Percentiles rank a stretch among this genome's conserved stretches.
Evolutionary conservation across 2,797 vertebrate genomes (phyloP).

Genomic region (Sebastes jordani): DNA sequence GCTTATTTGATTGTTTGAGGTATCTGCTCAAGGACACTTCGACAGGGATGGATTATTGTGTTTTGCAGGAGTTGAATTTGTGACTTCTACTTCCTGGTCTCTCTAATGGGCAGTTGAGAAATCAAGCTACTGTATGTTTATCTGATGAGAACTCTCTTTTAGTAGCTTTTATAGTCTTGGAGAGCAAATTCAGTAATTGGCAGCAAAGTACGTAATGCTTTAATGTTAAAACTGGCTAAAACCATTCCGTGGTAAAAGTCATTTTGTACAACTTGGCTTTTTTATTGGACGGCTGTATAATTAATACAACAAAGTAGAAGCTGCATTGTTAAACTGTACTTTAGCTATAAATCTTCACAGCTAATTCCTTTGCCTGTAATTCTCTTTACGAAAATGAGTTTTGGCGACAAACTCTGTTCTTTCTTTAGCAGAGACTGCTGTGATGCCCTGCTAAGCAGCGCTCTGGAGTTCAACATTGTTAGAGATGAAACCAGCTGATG

Average conservation of each 20-base stretch:
- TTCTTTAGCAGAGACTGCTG: background rate
- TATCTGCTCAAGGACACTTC: background rate
- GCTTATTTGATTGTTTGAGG: background rate
- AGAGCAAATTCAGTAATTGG: conserved; percentile 26
- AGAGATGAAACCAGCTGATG: background rate
- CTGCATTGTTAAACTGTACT: background rate
- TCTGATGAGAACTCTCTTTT: conserved; percentile 1
- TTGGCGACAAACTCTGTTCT: background rate
- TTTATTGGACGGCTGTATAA: background rate
- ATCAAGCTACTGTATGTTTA: background rate
- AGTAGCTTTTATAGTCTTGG: conserved; percentile 1
- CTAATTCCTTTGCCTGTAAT: conserved; percentile 6
- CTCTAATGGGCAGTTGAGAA: background rate
- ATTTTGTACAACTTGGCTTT: conserved; percentile 12
- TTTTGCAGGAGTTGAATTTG: background rate
- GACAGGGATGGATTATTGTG: too few relatives aligned
- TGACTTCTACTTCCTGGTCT: background rate
- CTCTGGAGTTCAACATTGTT: too few relatives aligned
- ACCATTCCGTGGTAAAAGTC: conserved; percentile 2
- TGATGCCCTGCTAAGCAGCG: background rate
- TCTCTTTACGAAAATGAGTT: conserved; percentile 2
- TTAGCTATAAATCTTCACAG: conserved; percentile 5
- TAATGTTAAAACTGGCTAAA: conserved; percentile 6
- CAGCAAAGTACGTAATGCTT: conserved; percentile 11
- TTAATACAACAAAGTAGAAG: background rate